phyloP scores from a whole-genome alignment of 2,113 vertebrate genomes.

The Dipodomys spectabilis region DNA sequence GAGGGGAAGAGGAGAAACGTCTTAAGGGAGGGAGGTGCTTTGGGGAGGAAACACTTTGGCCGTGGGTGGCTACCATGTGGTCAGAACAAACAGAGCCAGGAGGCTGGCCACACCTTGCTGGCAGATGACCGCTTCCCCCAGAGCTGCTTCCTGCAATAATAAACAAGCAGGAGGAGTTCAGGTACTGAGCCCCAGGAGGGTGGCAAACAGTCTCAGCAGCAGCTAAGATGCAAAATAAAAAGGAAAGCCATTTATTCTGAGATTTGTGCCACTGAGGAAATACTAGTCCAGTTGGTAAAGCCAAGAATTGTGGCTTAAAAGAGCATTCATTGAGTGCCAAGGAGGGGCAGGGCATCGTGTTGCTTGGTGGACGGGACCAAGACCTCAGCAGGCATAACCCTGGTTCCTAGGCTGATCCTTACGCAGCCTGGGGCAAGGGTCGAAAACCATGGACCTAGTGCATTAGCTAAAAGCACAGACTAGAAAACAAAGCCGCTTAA shows the following conservation, averaged over 20 bases:
- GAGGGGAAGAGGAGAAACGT: conserved; percentile 29
- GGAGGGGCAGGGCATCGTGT: background rate
- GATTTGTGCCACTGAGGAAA: background rate
- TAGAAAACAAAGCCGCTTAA: background rate
- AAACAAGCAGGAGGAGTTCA: background rate
- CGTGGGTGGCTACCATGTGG: background rate
- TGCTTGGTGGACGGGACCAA: background rate
- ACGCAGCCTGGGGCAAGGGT: background rate
- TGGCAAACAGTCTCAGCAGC: background rate
- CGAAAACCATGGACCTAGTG: background rate
- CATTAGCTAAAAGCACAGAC: background rate
- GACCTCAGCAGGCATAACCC: background rate
- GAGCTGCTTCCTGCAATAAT: conserved; percentile 25
- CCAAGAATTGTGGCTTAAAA: conserved; percentile 10
- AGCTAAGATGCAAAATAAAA: background rate
- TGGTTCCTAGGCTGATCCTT: background rate
- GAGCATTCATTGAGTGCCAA: background rate
- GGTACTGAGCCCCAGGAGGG: background rate
- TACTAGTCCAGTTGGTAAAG: background rate
- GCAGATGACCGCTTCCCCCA: background rate
- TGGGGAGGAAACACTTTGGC: background rate
- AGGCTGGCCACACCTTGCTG: conserved; percentile 40
- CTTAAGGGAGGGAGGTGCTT: conserved; percentile 15
- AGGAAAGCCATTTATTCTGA: conserved; percentile 36
- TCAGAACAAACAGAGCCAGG: background rate